Evolutionary conservation across 2,113 vertebrate species (phyloP).

Genomic region (Herpetotheres cachinnans): DNA sequence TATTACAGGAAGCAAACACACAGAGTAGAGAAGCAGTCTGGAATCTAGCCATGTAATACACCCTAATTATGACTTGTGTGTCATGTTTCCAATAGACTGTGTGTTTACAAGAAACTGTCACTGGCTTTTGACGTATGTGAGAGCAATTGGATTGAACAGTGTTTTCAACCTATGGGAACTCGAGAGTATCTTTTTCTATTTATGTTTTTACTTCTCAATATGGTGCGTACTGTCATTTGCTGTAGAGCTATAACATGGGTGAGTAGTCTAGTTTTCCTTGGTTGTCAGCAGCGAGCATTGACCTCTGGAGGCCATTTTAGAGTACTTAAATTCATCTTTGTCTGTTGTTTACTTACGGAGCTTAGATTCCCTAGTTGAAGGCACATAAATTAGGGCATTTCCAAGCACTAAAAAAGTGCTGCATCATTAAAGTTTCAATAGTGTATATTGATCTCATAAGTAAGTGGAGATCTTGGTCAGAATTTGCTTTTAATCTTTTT

Average conservation of each 20-base stretch:
- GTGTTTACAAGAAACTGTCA: conserved; percentile 13
- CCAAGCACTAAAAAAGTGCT: neutral
- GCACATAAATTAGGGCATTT: neutral
- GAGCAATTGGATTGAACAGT: neutral
- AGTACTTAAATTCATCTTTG: neutral
- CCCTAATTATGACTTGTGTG: neutral
- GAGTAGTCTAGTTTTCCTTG: neutral
- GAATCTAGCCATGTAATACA: neutral
- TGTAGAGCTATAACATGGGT: neutral
- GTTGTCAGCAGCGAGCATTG: neutral
- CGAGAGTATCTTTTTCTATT: neutral
- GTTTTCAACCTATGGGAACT: neutral
- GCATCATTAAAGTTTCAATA: neutral
- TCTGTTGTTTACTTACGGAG: neutral
- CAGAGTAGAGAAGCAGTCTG: neutral
- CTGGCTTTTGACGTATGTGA: neutral
- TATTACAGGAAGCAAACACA: neutral
- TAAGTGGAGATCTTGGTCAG: neutral
- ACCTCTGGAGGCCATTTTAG: neutral
- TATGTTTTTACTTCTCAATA: neutral
- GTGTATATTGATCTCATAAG: neutral
- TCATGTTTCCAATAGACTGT: neutral
- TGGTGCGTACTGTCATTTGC: neutral
- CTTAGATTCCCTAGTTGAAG: neutral
- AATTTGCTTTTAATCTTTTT: neutral